Conservation (phyloP, 2,113 vertebrate genomes). For the Cyrtonyx montezumae region DNA sequence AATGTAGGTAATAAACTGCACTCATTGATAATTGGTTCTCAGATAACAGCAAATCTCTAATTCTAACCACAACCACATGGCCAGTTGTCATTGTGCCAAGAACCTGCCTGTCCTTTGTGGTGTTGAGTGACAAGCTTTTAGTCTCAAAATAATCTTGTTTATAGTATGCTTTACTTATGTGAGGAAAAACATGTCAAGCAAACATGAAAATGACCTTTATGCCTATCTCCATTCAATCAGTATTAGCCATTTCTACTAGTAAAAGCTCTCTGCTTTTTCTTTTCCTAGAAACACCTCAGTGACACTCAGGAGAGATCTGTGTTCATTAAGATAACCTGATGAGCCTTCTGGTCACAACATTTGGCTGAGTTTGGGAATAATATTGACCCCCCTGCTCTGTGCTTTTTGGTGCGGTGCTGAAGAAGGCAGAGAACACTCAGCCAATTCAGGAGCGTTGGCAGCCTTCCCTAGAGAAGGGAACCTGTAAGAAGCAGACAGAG, state of each 20-base stretch:
- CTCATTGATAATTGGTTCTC: not conserved
- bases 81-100: not conserved
- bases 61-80: not conserved
- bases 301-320: not conserved
- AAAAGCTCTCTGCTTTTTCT: not conserved
- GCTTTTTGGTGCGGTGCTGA: accelerated
- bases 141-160: not conserved
- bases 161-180: not conserved
- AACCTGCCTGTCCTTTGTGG: not conserved
- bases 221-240: accelerated
- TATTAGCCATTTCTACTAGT: not conserved
- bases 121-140: not conserved
- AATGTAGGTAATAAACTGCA: not conserved
- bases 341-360: not conserved
- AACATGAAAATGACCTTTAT: not conserved
- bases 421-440: not conserved
- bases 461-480: not conserved
- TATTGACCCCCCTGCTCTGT: not conserved
- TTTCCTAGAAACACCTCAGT: not conserved
- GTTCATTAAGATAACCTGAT: not conserved
- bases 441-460: not conserved
- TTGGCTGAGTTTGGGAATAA: not conserved
- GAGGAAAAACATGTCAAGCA: not conserved
- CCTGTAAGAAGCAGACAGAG: not conserved
- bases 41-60: not conserved